These are phyloP conservation scores for Parapsyche elsis DNA, from an alignment of 1,140 invertebrate genomes.

Conservation along the genomic window DNA sequence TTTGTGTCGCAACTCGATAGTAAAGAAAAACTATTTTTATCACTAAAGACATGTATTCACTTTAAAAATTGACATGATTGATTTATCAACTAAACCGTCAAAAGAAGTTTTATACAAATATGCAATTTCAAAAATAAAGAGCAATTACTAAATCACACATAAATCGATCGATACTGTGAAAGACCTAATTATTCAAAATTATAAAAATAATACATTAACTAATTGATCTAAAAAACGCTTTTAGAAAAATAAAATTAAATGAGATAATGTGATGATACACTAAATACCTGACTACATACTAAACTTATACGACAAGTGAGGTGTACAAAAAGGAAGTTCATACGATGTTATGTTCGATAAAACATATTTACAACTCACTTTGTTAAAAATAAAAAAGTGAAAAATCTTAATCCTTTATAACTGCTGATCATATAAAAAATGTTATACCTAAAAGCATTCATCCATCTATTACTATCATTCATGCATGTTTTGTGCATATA, in stretches of 20 bases:
- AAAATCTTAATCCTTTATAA: constrained; percentile 28
- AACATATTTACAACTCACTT: constrained; percentile 46
- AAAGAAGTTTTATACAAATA: constrained; percentile 5
- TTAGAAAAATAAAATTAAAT: constrained; percentile 30
- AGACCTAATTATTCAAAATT: neutral
- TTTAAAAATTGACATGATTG: constrained; percentile 27
- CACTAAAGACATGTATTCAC: constrained; percentile 26
- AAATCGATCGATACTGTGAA: constrained; percentile 15
- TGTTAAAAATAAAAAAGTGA: constrained; percentile 37
- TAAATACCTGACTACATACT: neutral
- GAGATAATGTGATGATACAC: constrained; percentile 21
- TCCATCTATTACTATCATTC: neutral
- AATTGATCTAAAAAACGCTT: constrained; percentile 11
- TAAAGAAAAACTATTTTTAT: constrained; percentile 8
- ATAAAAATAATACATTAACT: constrained; percentile 37
- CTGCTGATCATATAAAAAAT: constrained; percentile 23
- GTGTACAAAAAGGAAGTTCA: constrained; percentile 30
- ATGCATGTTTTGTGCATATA: neutral
- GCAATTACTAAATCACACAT: neutral
- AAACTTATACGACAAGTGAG: constrained; percentile 36
- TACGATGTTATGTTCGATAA: constrained; percentile 27
- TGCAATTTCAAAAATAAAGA: constrained; percentile 3
- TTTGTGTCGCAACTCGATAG: neutral
- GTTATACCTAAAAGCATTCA: neutral
- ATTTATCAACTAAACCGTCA: constrained; percentile 22